Base-by-base conservation (phyloP, 2,113 vertebrate genomes). In the Ictalurus punctatus region DNA sequence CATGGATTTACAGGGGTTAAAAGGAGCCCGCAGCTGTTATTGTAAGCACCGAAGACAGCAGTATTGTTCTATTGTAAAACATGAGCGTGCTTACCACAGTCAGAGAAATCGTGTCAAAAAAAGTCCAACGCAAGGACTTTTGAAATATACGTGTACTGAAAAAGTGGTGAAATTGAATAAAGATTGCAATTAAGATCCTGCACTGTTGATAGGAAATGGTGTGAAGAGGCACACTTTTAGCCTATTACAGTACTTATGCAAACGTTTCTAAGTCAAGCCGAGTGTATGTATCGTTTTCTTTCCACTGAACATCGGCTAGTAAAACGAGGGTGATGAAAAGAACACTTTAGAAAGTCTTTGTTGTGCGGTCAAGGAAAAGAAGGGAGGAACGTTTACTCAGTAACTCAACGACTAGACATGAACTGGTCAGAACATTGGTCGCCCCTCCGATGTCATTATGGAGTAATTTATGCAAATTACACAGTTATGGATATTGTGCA, bases 1-100 rank as follows among this genome's bases (percentile, higher is more conserved):
- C 89, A 92, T 91, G 84, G 91, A 91, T 92, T 92, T 89, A 91
- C 88, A 79, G 78, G 86, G 90, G 84, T 89, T 86, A 91, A 83
- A 91, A 93, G 90, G 87, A 61, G 78, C 61, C 65, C 73, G 59
- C 84, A 90, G 87, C 85, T 91, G 91, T 90, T 90, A 73, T 90
- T 91, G 83, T 73, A 91, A 88, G 56, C 83, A 63, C 61, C 59
- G 83, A 89, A 83, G 82, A 90, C 76, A 69, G 81, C 87, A 23
- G n/a, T 40, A n/a, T 65, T 90, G 87, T 90, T 48, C 82, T 84
- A 37, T 85, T 81, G 80, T 89, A 30, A 89, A 73, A 86, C 69
- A 81, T 82, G 81, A 83, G 81, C 6, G 58, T 61, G 34, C 81
- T 63, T 40, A 9, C 23, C 4, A 34, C 14, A 25, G 21, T 83